Evolutionary conservation across 1,140 invertebrate species (phyloP).

Genomic region (Acromyrmex echinatior): DNA sequence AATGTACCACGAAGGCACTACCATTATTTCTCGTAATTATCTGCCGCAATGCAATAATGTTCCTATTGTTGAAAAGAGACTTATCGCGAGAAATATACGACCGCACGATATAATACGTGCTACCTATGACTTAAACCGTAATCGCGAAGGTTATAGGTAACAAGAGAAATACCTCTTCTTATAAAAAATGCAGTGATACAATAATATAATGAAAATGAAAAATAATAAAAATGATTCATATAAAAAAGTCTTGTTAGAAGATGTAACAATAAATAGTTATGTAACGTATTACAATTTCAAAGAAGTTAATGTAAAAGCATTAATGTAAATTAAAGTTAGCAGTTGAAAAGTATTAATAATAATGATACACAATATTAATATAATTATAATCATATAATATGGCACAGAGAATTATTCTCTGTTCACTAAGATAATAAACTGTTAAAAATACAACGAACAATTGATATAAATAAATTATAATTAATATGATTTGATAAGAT

Average conservation of each 20-base stretch:
- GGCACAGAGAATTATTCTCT: neutral
- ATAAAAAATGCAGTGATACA: neutral
- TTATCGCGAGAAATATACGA: slow-evolving; percentile 40
- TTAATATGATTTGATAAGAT: neutral
- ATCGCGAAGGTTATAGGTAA: slow-evolving; percentile 8
- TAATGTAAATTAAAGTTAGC: neutral
- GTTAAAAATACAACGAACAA: neutral
- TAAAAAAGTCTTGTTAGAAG: neutral
- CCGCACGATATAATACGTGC: slow-evolving; percentile 1
- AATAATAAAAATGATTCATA: neutral
- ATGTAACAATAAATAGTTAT: neutral
- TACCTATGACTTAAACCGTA: slow-evolving; percentile 45
- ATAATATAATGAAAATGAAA: neutral
- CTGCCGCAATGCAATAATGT: slow-evolving; percentile 53
- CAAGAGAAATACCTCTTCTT: neutral
- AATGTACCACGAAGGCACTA: slow-evolving; percentile 64
- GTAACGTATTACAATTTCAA: neutral
- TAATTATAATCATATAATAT: neutral
- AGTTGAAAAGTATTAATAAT: neutral
- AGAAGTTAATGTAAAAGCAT: neutral
- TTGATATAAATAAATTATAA: slow-evolving; percentile 12
- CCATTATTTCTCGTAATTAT: slow-evolving; percentile 71
- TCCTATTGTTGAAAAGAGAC: slow-evolving; percentile 61
- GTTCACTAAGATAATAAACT: neutral
- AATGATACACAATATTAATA: neutral